Conservation (phyloP, 1,140 invertebrate genomes). For the Magallana ariakensis region DNA sequence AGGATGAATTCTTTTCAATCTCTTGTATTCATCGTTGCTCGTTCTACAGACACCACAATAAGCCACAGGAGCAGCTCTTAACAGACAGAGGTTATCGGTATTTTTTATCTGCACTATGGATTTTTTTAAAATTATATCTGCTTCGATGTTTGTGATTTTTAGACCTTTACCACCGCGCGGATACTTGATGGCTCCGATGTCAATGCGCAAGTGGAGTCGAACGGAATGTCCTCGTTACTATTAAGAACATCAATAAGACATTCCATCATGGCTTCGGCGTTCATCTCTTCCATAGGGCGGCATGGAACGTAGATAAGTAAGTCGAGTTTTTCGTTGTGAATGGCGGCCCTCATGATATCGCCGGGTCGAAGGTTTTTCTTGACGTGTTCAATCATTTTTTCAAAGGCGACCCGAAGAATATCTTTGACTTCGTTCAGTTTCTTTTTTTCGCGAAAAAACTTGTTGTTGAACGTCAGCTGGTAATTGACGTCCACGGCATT, state of each 20-base stretch:
- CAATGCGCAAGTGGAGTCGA: conserved; percentile 17
- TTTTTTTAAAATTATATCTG: conserved; percentile 24
- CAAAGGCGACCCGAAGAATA: neutral
- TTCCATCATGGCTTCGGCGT: conserved; percentile 32
- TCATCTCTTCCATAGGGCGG: conserved; percentile 14
- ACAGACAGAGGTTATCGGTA: conserved; percentile 43
- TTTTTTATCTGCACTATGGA: neutral
- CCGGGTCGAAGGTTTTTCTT: neutral
- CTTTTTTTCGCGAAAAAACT: neutral
- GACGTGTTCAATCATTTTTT: conserved; percentile 46
- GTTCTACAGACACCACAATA: too few relatives aligned
- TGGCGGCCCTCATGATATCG: conserved; percentile 39
- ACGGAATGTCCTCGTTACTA: conserved; percentile 38
- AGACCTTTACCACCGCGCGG: neutral
- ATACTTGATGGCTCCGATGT: conserved; percentile 35
- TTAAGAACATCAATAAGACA: conserved; percentile 36
- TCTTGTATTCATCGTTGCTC: too few relatives aligned
- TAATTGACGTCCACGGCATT: neutral
- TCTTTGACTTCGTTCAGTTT: conserved; percentile 23
- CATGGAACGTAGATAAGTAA: conserved; percentile 41
- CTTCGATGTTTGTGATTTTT: neutral
- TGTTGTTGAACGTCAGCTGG: conserved; percentile 25
- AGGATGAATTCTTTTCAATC: too few relatives aligned
- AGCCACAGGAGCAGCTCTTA: conserved; percentile 12
- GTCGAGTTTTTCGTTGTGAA: conserved; percentile 3